phyloP scores from a whole-genome alignment of 2,888 invertebrate genomes.

The Doris montereyensis region DNA sequence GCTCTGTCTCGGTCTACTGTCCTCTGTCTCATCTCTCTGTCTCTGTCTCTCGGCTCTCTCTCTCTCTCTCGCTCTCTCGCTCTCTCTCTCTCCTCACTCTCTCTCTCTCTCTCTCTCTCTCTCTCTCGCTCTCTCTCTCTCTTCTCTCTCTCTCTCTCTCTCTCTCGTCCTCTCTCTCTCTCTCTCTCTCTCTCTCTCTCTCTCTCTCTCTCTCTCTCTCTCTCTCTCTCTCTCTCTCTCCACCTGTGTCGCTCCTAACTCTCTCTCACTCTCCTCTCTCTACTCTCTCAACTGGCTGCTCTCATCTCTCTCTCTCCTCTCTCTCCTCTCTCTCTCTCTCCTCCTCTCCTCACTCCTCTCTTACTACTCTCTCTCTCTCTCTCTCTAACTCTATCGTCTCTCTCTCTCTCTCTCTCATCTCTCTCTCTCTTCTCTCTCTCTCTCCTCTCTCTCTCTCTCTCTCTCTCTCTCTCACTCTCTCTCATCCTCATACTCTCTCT shows the following conservation, averaged over 20 bases:
- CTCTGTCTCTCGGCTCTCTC: too few relatives aligned
- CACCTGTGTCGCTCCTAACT: neutral
- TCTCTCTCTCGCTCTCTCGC: neutral
- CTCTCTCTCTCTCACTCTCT: neutral
- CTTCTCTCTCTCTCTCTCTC: neutral
- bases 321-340: neutral
- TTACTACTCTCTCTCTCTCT: neutral
- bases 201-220: neutral
- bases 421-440: neutral
- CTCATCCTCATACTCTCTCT: neutral
- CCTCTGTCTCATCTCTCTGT: too few relatives aligned
- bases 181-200: constrained; percentile 15
- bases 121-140: neutral
- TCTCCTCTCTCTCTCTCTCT: neutral
- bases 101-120: constrained; percentile 1
- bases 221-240: neutral
- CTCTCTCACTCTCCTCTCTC: neutral
- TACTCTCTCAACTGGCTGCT: constrained; percentile 3
- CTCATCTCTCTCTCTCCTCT: neutral
- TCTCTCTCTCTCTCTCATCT: neutral
- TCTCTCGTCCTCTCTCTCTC: constrained; percentile 8
- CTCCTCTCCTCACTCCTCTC: neutral
- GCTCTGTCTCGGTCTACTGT: constrained; percentile 10
- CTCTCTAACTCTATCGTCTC: neutral
- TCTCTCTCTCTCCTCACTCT: neutral